Evolutionary conservation across 2,888 invertebrate genomes (phyloP).

Genomic region (Polyploca ridens): DNA sequence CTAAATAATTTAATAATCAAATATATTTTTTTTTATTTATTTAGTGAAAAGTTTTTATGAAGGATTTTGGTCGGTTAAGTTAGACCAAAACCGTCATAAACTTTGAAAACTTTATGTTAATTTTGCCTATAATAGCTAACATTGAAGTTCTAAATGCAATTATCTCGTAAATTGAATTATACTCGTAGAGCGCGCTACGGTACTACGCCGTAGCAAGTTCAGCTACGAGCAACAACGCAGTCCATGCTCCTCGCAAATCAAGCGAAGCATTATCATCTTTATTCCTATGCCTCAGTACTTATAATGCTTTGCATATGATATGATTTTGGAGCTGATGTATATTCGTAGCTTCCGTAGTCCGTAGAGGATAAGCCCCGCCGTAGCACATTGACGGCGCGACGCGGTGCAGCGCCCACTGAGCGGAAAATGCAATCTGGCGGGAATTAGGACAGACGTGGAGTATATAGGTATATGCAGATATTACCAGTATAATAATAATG

Average conservation of each 20-base stretch:
- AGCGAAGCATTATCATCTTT: constrained; percentile 23
- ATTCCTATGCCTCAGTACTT: constrained; percentile 13
- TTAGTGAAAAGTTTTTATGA: too few species aligned
- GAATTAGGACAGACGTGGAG: constrained; percentile 33
- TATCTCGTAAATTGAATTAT: constrained; percentile 12
- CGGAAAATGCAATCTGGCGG: constrained; percentile 49
- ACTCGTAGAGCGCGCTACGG: constrained; percentile 31
- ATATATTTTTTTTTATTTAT: too few species aligned
- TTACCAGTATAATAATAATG: not conserved
- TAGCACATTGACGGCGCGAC: constrained; percentile 24
- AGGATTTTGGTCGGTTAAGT: too few species aligned
- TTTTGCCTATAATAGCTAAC: too few species aligned
- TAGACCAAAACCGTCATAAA: too few species aligned
- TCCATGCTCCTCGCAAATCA: constrained; percentile 18
- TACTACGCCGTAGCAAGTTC: constrained; percentile 30
- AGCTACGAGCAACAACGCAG: constrained; percentile 18
- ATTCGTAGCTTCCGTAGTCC: constrained; percentile 26
- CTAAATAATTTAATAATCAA: too few species aligned
- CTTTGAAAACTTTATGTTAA: too few species aligned
- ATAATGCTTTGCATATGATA: constrained; percentile 20
- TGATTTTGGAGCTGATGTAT: not conserved
- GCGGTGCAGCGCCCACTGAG: constrained; percentile 26
- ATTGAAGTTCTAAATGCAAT: too few species aligned
- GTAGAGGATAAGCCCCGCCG: constrained; percentile 28
- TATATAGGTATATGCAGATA: constrained; percentile 16